A percentile compares a stretch with the other conserved stretches of the same genome.
These are phyloP conservation scores for Zaprionus taronus DNA, from an alignment of 1,140 invertebrate genomes.

Conservation along the genomic window DNA sequence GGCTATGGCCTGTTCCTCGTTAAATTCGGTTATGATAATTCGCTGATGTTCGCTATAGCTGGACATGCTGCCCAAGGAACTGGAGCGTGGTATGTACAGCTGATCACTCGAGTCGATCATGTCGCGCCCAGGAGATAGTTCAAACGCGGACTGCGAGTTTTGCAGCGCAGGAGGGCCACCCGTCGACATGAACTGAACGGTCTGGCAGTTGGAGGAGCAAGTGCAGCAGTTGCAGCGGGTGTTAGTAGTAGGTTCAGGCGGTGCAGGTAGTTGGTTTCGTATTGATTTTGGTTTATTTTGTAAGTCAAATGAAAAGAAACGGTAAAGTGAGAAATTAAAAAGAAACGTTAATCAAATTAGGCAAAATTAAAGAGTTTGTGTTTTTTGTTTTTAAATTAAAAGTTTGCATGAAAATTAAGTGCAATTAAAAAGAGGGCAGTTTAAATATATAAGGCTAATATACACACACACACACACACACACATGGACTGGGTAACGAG, in stretches of 20 bases:
- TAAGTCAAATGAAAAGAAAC: conserved; percentile 77
- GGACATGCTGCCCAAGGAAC: conserved; percentile 55
- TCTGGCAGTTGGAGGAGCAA: conserved; percentile 43
- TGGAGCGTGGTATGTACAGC: conserved; percentile 57
- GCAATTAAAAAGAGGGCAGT: conserved; percentile 22
- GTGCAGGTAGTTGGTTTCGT: conserved; percentile 27
- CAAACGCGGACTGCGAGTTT: conserved; percentile 68
- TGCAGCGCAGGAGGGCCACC: conserved; percentile 44
- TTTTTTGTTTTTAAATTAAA: conserved; percentile 37
- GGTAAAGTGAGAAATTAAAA: conserved; percentile 59
- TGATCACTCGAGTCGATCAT: conserved; percentile 49
- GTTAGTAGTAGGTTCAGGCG: conserved; percentile 60
- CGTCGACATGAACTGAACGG: conserved; percentile 53
- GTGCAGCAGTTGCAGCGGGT: conserved; percentile 43
- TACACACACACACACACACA: conserved; percentile 26
- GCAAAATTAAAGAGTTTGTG: conserved; percentile 52
- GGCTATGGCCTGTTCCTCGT: conserved; percentile 44
- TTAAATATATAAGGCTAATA: conserved; percentile 6
- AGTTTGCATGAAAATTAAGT: conserved; percentile 36
- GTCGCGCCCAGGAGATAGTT: conserved; percentile 54
- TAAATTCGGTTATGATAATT: conserved; percentile 54
- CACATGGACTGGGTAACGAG: conserved; percentile 23
- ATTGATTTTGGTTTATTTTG: conserved; percentile 27
- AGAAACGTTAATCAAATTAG: conserved; percentile 69
- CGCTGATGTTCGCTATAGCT: conserved; percentile 46